These are phyloP conservation scores for Bedellia somnulentella DNA, from an alignment of 2,888 invertebrate genomes.

Conservation along the genomic window DNA sequence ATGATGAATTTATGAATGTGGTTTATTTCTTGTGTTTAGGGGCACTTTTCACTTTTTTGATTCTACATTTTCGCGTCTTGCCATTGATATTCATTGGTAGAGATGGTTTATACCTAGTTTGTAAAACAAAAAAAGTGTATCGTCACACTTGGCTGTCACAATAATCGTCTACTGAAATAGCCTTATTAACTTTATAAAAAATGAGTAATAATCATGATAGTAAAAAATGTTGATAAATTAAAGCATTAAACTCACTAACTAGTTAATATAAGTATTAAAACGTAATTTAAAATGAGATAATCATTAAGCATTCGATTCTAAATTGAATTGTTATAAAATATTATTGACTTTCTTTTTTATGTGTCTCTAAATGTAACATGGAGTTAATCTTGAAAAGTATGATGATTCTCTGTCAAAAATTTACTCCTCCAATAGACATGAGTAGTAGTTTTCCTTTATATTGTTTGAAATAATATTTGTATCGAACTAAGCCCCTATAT, in stretches of 20 bases:
- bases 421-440: too few relatives aligned
- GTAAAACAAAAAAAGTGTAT: too few relatives aligned
- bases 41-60: too few relatives aligned
- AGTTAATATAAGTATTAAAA: slow-evolving; percentile 32
- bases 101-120: too few relatives aligned
- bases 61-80: too few relatives aligned
- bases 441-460: too few relatives aligned
- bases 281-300: slow-evolving; percentile 36
- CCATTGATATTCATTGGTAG: too few relatives aligned
- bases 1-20: too few relatives aligned
- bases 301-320: slow-evolving; percentile 61
- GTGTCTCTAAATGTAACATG: slow-evolving; percentile 14
- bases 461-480: slow-evolving; percentile 14
- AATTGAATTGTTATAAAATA: slow-evolving; percentile 51
- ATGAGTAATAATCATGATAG: slow-evolving; percentile 21
- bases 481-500: too few relatives aligned
- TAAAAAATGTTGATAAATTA: slow-evolving; percentile 27
- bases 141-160: slow-evolving; percentile 2
- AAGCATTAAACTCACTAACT: slow-evolving; percentile 37
- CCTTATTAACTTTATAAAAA: slow-evolving; percentile 54
- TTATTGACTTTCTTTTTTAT: slow-evolving; percentile 40
- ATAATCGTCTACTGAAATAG: slow-evolving; percentile 45
- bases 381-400: too few relatives aligned
- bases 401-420: too few relatives aligned
- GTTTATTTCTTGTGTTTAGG: too few relatives aligned